A percentile compares a stretch with the other conserved stretches of the same genome.
Evolutionary conservation across 2,797 vertebrate species (phyloP).

Genomic region (Halcyon smyrnensis): DNA sequence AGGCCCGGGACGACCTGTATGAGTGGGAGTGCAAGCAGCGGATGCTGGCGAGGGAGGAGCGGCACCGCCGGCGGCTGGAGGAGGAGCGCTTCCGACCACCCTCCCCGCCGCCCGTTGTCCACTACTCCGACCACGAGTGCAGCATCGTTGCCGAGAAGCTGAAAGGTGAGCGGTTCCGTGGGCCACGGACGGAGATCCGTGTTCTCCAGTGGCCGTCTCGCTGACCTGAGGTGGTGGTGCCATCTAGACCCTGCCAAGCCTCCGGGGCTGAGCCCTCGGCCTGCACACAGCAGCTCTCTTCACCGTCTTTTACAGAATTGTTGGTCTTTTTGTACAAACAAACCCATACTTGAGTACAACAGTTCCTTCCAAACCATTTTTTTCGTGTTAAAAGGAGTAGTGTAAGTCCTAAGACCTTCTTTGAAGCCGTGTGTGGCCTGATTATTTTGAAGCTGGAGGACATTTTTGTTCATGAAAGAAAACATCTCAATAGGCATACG

Average conservation of each 20-base stretch:
- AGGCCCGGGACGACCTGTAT: conserved; percentile 94
- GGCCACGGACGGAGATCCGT: not conserved
- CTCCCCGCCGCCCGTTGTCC: conserved; percentile 92
- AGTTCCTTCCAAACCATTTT: not conserved
- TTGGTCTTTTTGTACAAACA: not conserved
- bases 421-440: not conserved
- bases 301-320: accelerated
- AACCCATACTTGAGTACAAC: accelerated
- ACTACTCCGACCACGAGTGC: conserved; percentile 95
- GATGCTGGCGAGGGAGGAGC: conserved; percentile 92
- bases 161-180: conserved; percentile 82
- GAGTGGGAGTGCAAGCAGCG: conserved; percentile 97
- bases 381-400: not conserved
- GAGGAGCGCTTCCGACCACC: conserved; percentile 89
- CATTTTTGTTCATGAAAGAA: not conserved
- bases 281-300: not conserved
- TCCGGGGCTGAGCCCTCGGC: not conserved
- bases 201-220: accelerated
- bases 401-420: not conserved
- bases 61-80: conserved; percentile 90
- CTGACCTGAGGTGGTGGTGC: not conserved
- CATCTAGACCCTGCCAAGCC: not conserved
- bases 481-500: not conserved
- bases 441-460: not conserved
- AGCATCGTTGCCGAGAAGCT: conserved; percentile 91